Percentiles rank a stretch among this genome's conserved stretches.
phyloP scores from a whole-genome alignment of 1,140 invertebrate species.

The Plodia interpunctella region DNA sequence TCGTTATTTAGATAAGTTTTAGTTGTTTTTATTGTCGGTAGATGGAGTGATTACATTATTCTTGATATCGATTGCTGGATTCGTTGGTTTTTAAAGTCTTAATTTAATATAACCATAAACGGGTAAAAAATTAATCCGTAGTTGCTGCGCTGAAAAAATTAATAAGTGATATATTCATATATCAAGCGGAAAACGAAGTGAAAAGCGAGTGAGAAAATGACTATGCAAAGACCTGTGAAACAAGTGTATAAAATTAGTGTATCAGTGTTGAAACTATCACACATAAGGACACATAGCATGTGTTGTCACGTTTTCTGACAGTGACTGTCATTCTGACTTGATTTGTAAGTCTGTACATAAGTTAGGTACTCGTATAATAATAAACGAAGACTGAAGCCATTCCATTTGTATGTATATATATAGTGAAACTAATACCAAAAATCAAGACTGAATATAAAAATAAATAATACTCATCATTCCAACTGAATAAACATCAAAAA shows the following conservation, averaged over 20 bases:
- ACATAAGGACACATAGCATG: constrained; percentile 47
- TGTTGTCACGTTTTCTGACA: constrained; percentile 51
- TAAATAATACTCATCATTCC: no score
- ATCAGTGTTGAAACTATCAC: constrained; percentile 17
- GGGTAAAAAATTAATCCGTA: neutral
- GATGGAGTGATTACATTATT: no score
- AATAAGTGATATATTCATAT: neutral
- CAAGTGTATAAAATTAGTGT: constrained; percentile 19
- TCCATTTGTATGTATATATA: neutral
- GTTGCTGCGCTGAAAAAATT: neutral
- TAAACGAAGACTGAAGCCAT: neutral
- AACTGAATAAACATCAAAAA: neutral
- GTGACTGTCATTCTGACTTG: constrained; percentile 18
- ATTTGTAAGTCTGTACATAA: neutral
- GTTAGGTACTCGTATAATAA: no score
- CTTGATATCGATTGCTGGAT: no score
- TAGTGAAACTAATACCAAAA: neutral
- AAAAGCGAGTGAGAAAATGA: constrained; percentile 28
- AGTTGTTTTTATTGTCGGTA: no score
- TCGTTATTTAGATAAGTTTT: no score
- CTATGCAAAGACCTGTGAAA: constrained; percentile 13
- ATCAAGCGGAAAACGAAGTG: constrained; percentile 14
- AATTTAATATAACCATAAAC: no score
- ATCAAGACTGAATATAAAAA: neutral
- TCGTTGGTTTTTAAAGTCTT: no score